Percentiles rank a stretch among this genome's conserved stretches.
Evolutionary conservation across 1,140 invertebrate genomes (phyloP).

Genomic region (Nylanderia fulva): DNA sequence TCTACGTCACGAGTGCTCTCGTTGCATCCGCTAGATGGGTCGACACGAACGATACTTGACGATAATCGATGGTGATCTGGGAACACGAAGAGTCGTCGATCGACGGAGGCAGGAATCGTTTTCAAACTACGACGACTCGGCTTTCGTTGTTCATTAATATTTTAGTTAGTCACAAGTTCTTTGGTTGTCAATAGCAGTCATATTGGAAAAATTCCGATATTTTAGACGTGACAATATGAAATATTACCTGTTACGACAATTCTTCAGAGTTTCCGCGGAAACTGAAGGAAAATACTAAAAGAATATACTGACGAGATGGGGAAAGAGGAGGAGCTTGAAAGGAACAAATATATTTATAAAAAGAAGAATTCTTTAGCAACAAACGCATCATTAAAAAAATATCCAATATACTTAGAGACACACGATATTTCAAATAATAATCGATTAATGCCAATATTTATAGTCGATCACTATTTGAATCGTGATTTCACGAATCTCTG

Average conservation of each 20-base stretch:
- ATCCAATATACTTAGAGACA: too few species aligned
- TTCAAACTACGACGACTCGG: not conserved
- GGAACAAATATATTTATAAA: not conserved
- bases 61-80: slow-evolving; percentile 19
- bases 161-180: not conserved
- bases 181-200: slow-evolving; percentile 11
- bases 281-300: slow-evolving; percentile 8
- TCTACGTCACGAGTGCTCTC: not conserved
- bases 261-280: not conserved
- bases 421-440: not conserved
- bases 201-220: slow-evolving; percentile 6
- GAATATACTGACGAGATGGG: not conserved
- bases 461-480: not conserved
- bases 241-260: slow-evolving; percentile 15
- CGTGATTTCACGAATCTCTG: not conserved
- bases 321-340: not conserved
- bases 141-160: slow-evolving; percentile 1
- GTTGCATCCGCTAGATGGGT: not conserved
- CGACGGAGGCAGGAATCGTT: not conserved
- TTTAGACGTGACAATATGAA: slow-evolving; percentile 4
- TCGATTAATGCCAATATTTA: not conserved
- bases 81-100: not conserved
- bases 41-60: slow-evolving; percentile 6
- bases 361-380: not conserved
- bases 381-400: too few species aligned